Evolutionary conservation across 64 coral and sea anemone species (phyloP).

Genomic region (Actinia equina): DNA sequence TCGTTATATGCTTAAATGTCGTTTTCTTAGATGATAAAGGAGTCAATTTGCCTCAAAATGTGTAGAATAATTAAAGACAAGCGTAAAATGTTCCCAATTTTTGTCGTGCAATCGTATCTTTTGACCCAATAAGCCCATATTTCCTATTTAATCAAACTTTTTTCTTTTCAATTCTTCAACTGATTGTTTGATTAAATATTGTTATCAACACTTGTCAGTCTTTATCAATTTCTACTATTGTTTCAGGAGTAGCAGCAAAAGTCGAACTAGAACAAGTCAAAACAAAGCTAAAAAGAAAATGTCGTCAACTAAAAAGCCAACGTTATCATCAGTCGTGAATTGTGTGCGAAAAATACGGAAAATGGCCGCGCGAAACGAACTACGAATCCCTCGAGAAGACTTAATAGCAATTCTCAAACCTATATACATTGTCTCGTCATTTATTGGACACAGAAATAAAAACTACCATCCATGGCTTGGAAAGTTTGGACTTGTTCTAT

Average conservation of each 20-base stretch:
- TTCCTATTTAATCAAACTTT: no score
- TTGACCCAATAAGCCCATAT: no score
- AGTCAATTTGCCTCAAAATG: no score
- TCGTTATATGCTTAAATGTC: no score
- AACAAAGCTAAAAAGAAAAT: not conserved
- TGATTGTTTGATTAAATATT: no score
- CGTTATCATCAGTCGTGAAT: conserved; percentile 6
- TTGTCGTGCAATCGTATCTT: no score
- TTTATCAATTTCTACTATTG: not conserved
- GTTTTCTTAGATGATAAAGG: no score
- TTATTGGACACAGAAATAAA: conserved; percentile 77
- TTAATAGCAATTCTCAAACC: conserved; percentile 27
- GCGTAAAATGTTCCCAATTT: not conserved
- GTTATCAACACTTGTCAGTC: no score
- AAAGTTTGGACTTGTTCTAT: conserved; percentile 33
- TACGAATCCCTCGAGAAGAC: not conserved
- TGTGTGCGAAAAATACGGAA: conserved; percentile 12
- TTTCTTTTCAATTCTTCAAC: no score
- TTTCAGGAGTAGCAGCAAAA: not conserved
- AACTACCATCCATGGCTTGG: conserved; percentile 28
- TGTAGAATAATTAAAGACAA: no score
- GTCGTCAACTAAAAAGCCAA: conserved; percentile 2
- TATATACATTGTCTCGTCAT: conserved; percentile 45
- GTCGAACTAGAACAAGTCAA: not conserved
- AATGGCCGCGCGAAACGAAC: conserved; percentile 21